Evolutionary conservation across 2,888 invertebrate genomes (phyloP).

Genomic region (Epicampocera succincta): DNA sequence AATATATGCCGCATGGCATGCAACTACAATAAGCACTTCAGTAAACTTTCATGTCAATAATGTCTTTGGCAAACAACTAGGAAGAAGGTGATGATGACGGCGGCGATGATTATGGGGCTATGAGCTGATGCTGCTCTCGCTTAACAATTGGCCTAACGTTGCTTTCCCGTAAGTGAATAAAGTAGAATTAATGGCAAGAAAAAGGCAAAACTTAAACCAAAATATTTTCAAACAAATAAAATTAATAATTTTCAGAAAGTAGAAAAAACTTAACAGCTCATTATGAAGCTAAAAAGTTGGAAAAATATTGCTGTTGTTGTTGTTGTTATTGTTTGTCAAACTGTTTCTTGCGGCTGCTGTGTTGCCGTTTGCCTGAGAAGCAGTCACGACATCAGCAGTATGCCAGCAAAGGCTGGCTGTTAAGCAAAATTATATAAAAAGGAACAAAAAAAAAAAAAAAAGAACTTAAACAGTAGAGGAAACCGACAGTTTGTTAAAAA

Average conservation of each 20-base stretch:
- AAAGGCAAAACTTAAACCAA: conserved; percentile 19
- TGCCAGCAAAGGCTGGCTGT: conserved; percentile 34
- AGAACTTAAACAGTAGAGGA: conserved; percentile 27
- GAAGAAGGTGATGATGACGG: conserved; percentile 6
- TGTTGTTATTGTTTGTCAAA: conserved; percentile 51
- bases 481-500: conserved; percentile 51
- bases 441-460: conserved; percentile 9
- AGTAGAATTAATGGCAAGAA: not conserved
- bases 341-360: conserved; percentile 25
- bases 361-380: conserved; percentile 31
- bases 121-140: conserved; percentile 3
- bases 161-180: not conserved
- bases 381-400: conserved; percentile 29
- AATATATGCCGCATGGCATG: conserved; percentile 20
- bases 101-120: not conserved
- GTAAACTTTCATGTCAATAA: conserved; percentile 28
- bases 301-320: conserved; percentile 23
- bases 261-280: conserved; percentile 64
- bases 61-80: conserved; percentile 11
- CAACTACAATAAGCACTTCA: conserved; percentile 19
- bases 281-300: conserved; percentile 63
- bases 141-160: conserved; percentile 24
- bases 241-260: conserved; percentile 66
- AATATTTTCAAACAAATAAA: conserved; percentile 52
- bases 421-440: conserved; percentile 53